Evolutionary conservation across 53 echinoderm and acorn worm genomes (phyloP).

Genomic region (Luidia sarsii): DNA sequence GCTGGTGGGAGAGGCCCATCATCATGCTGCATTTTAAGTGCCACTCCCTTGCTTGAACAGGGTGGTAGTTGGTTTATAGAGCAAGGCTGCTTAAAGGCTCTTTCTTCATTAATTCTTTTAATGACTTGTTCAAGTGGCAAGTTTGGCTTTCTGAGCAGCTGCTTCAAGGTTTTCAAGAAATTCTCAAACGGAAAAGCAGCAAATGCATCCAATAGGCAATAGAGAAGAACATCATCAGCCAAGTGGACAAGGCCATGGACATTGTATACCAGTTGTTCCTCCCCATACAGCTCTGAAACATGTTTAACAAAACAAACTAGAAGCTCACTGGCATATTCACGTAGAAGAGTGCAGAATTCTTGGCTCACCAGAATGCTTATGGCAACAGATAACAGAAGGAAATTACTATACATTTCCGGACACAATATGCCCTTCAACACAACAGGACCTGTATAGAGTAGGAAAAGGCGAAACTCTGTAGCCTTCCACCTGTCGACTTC

Average conservation of each 20-base stretch:
- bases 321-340: constrained; percentile 35
- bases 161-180: constrained; percentile 24
- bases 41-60: too few relatives aligned
- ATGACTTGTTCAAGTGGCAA: constrained; percentile 4
- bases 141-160: constrained; percentile 32
- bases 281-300: constrained; percentile 26
- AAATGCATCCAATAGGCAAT: constrained; percentile 38
- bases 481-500: constrained; percentile 65
- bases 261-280: constrained; percentile 15
- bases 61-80: too few relatives aligned
- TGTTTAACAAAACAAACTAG: constrained; percentile 37
- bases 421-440: constrained; percentile 20
- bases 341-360: not conserved
- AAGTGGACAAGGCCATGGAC: constrained; percentile 37
- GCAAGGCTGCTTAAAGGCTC: too few relatives aligned
- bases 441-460: constrained; percentile 57
- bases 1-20: not conserved
- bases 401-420: constrained; percentile 40
- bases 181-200: constrained; percentile 61
- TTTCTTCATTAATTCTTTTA: not conserved
- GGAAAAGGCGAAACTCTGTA: constrained; percentile 57
- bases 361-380: constrained; percentile 27
- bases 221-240: constrained; percentile 11
- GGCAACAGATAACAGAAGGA: constrained; percentile 11
- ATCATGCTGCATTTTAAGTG: not conserved